These are phyloP conservation scores for Pelobates fuscus DNA, from an alignment of 2,113 vertebrate genomes.

Conservation along the genomic window DNA sequence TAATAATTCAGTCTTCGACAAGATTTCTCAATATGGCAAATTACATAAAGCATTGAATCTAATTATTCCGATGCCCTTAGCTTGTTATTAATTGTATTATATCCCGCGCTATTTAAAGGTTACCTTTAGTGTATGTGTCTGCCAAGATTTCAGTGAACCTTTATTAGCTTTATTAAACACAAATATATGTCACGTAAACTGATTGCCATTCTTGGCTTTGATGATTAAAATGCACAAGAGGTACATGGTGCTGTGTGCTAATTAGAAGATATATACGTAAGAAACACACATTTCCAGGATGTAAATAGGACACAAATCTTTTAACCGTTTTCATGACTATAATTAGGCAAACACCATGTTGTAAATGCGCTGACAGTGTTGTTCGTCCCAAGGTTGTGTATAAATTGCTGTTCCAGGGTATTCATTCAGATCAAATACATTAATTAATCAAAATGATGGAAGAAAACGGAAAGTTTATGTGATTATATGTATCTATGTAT, in stretches of 20 bases:
- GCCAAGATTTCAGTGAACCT: constrained; percentile 1
- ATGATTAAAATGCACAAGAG: constrained; percentile 4
- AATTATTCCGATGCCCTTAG: not conserved
- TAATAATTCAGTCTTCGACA: no score
- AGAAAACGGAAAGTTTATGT: no score
- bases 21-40: no score
- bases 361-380: no score
- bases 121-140: not conserved
- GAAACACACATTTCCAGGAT: not conserved
- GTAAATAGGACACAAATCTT: not conserved
- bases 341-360: no score
- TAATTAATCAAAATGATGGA: no score
- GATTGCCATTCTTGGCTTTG: not conserved
- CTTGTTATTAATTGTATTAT: not conserved
- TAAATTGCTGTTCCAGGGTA: no score
- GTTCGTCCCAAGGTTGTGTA: no score
- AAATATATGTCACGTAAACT: constrained; percentile 4
- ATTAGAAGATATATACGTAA: not conserved
- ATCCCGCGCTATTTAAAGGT: not conserved
- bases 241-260: not conserved
- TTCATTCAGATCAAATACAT: no score
- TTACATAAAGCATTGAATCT: not conserved
- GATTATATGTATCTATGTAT: no score
- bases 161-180: constrained; percentile 17
- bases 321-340: not conserved